These are phyloP conservation scores for Xanthostigma xanthostigma DNA, from an alignment of 2,888 invertebrate genomes.

Conservation along the genomic window DNA sequence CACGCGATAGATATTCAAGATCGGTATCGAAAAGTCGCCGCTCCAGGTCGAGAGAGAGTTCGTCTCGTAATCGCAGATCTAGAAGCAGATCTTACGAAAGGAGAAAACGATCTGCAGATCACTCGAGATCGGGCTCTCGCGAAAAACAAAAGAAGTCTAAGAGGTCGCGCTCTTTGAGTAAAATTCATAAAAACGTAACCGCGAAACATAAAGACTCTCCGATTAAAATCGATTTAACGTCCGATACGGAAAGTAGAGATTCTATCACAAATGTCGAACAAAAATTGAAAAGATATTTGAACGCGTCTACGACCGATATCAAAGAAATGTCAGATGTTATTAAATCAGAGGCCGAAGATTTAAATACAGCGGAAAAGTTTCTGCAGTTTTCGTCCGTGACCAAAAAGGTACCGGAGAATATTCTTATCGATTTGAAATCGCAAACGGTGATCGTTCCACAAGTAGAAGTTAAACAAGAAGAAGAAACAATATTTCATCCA, in stretches of 20 bases:
- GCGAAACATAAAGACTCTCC: no score
- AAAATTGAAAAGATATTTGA: conserved; percentile 6
- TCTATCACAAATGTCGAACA: conserved; percentile 6
- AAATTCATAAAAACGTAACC: not conserved
- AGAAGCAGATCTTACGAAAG: conserved; percentile 13
- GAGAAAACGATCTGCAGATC: conserved; percentile 7
- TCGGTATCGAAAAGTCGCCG: conserved; percentile 3
- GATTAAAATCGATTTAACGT: no score
- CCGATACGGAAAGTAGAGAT: not conserved
- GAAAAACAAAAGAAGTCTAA: conserved; percentile 2
- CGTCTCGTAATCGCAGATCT: conserved; percentile 11
- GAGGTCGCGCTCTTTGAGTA: not conserved
- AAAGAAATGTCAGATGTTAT: conserved; percentile 36
- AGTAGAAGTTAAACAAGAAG: conserved; percentile 35
- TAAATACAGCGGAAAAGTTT: conserved; percentile 51
- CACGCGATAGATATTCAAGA: conserved; percentile 9
- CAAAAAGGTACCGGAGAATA: conserved; percentile 49
- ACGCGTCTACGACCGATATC: conserved; percentile 1
- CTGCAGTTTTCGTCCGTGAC: conserved; percentile 33
- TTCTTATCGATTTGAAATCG: conserved; percentile 55
- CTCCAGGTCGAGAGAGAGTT: not conserved
- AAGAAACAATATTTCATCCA: conserved; percentile 49
- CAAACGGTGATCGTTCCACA: conserved; percentile 55
- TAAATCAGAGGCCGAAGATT: conserved; percentile 44
- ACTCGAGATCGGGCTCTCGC: conserved; percentile 13